phyloP scores from a whole-genome alignment of 2,113 vertebrate genomes.

The Danio rerio region GRCz12tu NC_133197.1:22418501-22419000 shows the following conservation, averaged over 20 bases:
- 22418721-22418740: conserved; percentile 62
- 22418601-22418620: conserved; percentile 68
- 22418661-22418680: conserved; percentile 69
- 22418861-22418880: conserved; percentile 11
- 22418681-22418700: background rate
- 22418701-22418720: conserved; percentile 13
- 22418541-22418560: conserved; percentile 22
- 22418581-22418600: conserved; percentile 58
- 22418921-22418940: background rate
- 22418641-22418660: conserved; percentile 63
- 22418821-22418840: conserved; percentile 54
- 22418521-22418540: conserved; percentile 34
- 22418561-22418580: conserved; percentile 28
- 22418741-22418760: conserved; percentile 70
- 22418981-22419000: no score
- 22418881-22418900: background rate
- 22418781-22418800: conserved; percentile 75
- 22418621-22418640: conserved; percentile 64
- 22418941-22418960: no score
- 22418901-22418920: background rate
- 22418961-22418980: no score
- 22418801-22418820: conserved; percentile 14
- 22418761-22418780: conserved; percentile 80
- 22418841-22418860: conserved; percentile 40
- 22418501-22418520: conserved; percentile 46